Evolutionary conservation across 2,797 vertebrate genomes (phyloP).

Genomic region (Notamacropus eugenii): DNA sequence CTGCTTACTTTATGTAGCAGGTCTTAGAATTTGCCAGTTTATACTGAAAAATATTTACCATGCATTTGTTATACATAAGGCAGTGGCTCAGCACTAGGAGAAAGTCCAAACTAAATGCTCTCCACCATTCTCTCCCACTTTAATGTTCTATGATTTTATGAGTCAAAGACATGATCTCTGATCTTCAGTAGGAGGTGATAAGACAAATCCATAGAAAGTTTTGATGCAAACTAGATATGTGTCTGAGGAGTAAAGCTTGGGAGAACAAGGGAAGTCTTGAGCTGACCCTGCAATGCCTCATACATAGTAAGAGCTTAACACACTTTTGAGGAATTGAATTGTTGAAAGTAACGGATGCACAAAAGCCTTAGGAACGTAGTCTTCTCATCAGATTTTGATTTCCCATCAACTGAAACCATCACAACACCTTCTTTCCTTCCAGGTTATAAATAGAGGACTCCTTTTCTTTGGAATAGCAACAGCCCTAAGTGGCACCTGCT

Average conservation of each 20-base stretch:
- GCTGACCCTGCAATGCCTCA: neutral
- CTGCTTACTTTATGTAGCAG: neutral
- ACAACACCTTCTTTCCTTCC: conserved; percentile 66
- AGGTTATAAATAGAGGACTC: conserved; percentile 90
- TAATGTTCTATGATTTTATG: neutral
- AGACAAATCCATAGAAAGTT: neutral
- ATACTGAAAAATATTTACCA: neutral
- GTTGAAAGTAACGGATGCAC: neutral
- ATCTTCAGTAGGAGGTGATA: neutral
- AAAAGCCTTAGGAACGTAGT: conserved; percentile 5
- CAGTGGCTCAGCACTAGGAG: neutral
- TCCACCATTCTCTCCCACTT: neutral
- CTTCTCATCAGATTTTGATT: conserved; percentile 13
- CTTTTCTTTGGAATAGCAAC: conserved; percentile 83
- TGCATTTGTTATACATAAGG: neutral
- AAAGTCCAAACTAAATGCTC: neutral
- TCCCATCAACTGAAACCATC: neutral
- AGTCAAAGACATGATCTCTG: neutral
- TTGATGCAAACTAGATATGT: neutral
- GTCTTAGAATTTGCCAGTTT: neutral
- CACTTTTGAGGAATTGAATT: neutral
- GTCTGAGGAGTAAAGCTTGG: neutral
- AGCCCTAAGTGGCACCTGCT: conserved; percentile 81
- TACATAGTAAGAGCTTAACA: neutral
- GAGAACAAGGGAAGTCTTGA: neutral